Evolutionary conservation across 2,113 vertebrate genomes (phyloP).

Genomic region (Himantopus leucocephalus): DNA sequence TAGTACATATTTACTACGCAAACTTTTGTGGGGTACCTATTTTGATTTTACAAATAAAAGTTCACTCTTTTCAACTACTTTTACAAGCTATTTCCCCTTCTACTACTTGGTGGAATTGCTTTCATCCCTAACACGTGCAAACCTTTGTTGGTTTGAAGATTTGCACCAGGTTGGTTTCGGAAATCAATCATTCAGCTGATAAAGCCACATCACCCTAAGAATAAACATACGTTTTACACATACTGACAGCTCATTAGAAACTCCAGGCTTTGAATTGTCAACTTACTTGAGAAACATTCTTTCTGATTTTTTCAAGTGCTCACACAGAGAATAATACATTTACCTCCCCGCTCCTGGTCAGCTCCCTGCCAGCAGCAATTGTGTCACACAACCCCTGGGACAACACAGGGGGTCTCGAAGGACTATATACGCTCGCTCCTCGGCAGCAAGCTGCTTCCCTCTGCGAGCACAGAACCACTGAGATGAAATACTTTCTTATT

Average conservation of each 20-base stretch:
- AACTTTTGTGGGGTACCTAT: not conserved
- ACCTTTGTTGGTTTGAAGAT: not conserved
- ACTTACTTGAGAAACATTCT: not conserved
- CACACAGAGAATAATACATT: not conserved
- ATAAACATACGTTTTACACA: not conserved
- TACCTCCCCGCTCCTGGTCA: not conserved
- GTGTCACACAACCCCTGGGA: not conserved
- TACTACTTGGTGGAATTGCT: not conserved
- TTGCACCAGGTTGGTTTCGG: not conserved
- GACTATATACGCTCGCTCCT: rapidly evolving
- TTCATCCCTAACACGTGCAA: not conserved
- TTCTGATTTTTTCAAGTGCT: not conserved
- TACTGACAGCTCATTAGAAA: not conserved
- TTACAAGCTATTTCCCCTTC: not conserved
- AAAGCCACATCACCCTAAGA: not conserved
- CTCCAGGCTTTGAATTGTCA: not conserved
- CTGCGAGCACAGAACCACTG: not conserved
- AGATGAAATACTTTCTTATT: not conserved
- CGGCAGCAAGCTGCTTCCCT: not conserved
- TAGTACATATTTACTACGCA: not conserved
- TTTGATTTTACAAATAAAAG: not conserved
- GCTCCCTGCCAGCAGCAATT: not conserved
- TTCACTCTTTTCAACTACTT: not conserved
- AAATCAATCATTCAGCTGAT: not conserved
- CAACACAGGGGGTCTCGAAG: not conserved